Conservation (phyloP, 2,113 vertebrate species). For the Campylomormyrus numenius region DNA sequence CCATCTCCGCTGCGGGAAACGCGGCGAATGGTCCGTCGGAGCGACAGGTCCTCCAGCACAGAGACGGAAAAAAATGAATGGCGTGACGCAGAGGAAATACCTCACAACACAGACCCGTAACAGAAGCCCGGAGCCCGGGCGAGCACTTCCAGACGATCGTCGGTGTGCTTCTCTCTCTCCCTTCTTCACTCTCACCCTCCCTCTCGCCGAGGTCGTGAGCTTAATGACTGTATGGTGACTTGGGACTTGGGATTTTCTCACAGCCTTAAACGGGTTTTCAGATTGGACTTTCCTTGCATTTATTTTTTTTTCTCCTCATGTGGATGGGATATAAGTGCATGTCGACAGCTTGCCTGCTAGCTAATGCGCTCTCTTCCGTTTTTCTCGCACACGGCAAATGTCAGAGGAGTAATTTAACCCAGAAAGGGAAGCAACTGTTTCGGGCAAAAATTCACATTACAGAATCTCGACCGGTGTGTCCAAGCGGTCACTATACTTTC, state of each 20-base stretch:
- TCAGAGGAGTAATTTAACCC: constrained; percentile 27
- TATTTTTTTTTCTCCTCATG: not conserved
- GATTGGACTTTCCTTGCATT: not conserved
- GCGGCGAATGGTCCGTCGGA: not conserved
- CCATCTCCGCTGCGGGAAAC: not conserved
- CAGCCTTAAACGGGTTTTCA: not conserved
- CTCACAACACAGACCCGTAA: constrained; percentile 7
- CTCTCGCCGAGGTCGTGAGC: constrained; percentile 21
- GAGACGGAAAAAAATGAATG: constrained; percentile 30
- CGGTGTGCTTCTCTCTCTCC: not conserved
- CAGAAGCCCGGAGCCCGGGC: not conserved
- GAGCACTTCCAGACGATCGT: constrained; percentile 4
- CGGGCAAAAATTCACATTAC: not conserved
- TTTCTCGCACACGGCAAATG: constrained; percentile 27
- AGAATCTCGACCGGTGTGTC: constrained; percentile 2
- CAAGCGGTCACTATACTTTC: constrained; percentile 10
- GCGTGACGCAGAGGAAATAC: constrained; percentile 40
- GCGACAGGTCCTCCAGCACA: not conserved
- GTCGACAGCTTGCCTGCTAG: constrained; percentile 27
- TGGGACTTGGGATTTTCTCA: constrained; percentile 3
- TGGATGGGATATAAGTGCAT: constrained; percentile 19
- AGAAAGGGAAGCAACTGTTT: constrained; percentile 23
- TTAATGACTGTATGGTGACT: constrained; percentile 14
- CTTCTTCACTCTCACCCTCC: not conserved
- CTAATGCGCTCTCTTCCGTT: constrained; percentile 41